Base-by-base conservation (phyloP, 2,888 invertebrate species). In the Ecliptopera silaceata region DNA sequence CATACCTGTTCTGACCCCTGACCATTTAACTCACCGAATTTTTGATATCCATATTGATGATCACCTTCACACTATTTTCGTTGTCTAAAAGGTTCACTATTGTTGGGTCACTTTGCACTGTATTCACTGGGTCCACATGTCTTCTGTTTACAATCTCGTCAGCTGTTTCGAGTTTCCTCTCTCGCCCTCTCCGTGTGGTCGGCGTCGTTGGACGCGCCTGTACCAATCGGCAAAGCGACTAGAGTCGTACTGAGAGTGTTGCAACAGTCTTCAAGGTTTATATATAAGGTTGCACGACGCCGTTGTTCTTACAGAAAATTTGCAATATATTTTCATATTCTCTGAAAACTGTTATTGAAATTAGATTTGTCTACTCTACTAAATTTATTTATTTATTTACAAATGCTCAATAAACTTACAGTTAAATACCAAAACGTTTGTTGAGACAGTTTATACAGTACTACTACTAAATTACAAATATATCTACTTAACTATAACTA, bases 171-270 rank as follows among this genome's bases (percentile, higher is more conserved):
- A 79, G 78, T 78, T 74, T 66, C 65, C 89, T 91, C 91, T 91
- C 91, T 91, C 91, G 88, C 91, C 87, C 89, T 91, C 87, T 91
- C 91, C 91, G 90, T 86, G 80, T 83, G 86, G 86, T 78, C 84
- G 88, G 88, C 88, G 82, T 79, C 82, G 80, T 78, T 56, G 47
- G 65, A 81, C 84, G 86, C 85, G 86, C 89, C 87, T 80, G 87
- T 72, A 85, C 90, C 91, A 85, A 89, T 80, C 92, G 91, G 91
- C 92, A 92, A 91, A 91, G 91, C 92, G 92, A 92, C 92, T 91
- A 92, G 91, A 92, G 91, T 86, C 90, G 86, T 84, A 91, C 91
- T 92, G 91, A 91, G 84, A 77, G 84, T 89, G 86, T 89, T 88
- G 88, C 86, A 89, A 89, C 87, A 77, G 77, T 75, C 80, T 71